phyloP scores from a whole-genome alignment of 2,888 invertebrate genomes.

The Bhutanitis thaidina region DNA sequence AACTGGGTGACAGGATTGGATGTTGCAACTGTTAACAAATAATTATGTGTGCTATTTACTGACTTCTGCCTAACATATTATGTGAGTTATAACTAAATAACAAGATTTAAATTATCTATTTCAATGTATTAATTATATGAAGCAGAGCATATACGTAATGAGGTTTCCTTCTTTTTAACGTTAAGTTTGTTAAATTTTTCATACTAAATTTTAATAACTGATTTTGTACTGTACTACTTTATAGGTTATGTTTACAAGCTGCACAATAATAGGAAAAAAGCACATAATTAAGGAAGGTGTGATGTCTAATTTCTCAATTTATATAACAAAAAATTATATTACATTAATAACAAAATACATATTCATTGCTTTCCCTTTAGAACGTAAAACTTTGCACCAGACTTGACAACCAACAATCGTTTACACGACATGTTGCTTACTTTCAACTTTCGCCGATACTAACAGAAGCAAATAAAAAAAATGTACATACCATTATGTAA shows the following conservation, averaged over 20 bases:
- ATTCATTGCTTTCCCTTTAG: constrained; percentile 15
- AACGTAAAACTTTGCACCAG: constrained; percentile 36
- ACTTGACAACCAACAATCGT: constrained; percentile 57
- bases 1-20: too few species aligned
- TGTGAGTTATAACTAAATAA: too few species aligned
- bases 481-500: constrained; percentile 39
- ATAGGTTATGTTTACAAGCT: constrained; percentile 76
- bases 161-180: too few species aligned
- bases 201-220: too few species aligned
- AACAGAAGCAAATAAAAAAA: constrained; percentile 29
- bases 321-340: neutral
- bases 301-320: neutral
- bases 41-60: too few species aligned
- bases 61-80: too few species aligned
- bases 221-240: constrained; percentile 30
- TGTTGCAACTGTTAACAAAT: too few species aligned
- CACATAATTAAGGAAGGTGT: neutral
- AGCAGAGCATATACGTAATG: too few species aligned
- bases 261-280: neutral
- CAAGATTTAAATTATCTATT: too few species aligned
- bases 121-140: too few species aligned
- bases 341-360: neutral
- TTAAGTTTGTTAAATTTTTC: too few species aligned
- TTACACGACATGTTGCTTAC: constrained; percentile 45
- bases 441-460: constrained; percentile 42